Evolutionary conservation across 2,113 vertebrate genomes (phyloP).

Genomic region (Herpetotheres cachinnans): DNA sequence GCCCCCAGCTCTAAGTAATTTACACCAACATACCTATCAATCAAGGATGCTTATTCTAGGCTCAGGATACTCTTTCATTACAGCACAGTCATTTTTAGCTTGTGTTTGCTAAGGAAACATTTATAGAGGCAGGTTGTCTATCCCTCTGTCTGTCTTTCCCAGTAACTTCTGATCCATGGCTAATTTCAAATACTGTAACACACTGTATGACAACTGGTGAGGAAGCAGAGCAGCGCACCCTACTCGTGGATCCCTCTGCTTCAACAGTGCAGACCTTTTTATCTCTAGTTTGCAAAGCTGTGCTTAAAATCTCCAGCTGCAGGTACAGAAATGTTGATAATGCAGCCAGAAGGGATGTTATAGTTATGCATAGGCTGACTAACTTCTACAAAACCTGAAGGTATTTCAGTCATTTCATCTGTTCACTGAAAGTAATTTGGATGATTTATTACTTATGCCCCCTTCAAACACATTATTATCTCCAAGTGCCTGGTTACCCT

Average conservation of each 20-base stretch:
- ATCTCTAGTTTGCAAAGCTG: neutral
- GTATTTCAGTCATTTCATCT: slow-evolving; percentile 14
- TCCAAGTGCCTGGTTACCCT: neutral
- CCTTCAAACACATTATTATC: slow-evolving; percentile 7
- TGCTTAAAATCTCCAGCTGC: neutral
- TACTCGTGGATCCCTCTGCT: neutral
- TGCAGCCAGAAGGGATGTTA: neutral
- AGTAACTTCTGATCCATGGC: neutral
- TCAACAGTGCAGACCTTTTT: fast-evolving
- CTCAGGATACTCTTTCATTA: neutral
- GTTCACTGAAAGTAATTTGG: neutral
- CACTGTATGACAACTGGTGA: neutral
- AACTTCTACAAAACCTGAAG: neutral
- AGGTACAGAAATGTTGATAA: neutral
- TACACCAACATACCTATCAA: neutral
- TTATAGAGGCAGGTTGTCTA: neutral
- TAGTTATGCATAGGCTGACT: neutral
- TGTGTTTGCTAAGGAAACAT: neutral
- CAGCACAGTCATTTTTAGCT: neutral
- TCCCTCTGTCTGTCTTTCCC: neutral
- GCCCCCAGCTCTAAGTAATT: neutral
- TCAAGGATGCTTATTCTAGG: neutral
- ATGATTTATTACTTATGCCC: neutral
- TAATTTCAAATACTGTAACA: neutral
- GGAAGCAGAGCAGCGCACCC: neutral